Evolutionary conservation across 2,797 vertebrate genomes (phyloP).

Genomic region (Threskiornis aethiopicus): DNA sequence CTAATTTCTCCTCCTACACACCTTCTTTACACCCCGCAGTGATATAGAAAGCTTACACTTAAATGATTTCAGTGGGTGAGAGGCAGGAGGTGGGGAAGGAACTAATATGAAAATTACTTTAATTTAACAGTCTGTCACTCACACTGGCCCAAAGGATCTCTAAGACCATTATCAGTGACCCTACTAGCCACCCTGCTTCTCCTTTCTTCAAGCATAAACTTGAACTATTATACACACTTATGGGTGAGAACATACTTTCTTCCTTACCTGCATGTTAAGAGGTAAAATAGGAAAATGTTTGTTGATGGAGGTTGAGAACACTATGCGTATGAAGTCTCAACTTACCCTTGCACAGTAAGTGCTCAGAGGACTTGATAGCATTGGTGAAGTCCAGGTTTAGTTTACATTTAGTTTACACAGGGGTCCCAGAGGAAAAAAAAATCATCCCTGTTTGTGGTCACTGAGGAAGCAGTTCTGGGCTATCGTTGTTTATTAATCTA

Average conservation of each 20-base stretch:
- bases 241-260: background rate
- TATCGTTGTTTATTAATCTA: background rate
- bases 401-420: background rate
- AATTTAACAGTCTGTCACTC: conserved; percentile 23
- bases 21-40: background rate
- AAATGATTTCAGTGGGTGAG: conserved; percentile 21
- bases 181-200: background rate
- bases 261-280: background rate
- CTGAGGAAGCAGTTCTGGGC: background rate
- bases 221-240: background rate
- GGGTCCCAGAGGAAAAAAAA: background rate
- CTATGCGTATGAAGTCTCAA: background rate
- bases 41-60: background rate
- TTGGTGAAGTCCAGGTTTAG: background rate
- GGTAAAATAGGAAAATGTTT: background rate
- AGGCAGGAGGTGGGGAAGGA: conserved; percentile 25
- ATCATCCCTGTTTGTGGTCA: background rate
- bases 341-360: background rate
- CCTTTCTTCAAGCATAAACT: background rate
- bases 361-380: background rate
- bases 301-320: background rate
- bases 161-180: conserved; percentile 1
- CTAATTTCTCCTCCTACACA: background rate
- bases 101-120: conserved; percentile 43
- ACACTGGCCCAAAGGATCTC: background rate